A percentile compares a stretch with the other conserved stretches of the same genome.
Conservation (phyloP, 2,113 vertebrate genomes). For the Psittacula cyanocephala region DNA sequence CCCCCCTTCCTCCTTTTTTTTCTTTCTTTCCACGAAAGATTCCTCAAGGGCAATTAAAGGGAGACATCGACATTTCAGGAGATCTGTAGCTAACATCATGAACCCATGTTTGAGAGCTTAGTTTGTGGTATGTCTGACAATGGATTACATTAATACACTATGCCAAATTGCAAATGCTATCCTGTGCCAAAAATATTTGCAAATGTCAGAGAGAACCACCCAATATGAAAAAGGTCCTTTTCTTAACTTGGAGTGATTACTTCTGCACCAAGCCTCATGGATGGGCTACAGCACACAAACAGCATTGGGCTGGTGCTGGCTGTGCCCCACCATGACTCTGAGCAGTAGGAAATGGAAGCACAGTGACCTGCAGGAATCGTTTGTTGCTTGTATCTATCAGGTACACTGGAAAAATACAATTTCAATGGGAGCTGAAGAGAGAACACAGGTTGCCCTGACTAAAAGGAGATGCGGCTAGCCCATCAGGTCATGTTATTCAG, state of each 20-base stretch:
- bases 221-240: not conserved
- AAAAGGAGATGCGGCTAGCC: not conserved
- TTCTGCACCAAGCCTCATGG: not conserved
- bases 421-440: not conserved
- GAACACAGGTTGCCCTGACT: not conserved
- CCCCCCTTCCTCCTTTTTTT: too few species aligned
- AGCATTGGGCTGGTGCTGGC: not conserved
- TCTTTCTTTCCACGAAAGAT: not conserved
- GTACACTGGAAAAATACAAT: not conserved
- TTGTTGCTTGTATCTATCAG: not conserved
- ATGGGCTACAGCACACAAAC: not conserved
- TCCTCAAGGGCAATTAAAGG: not conserved
- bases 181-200: not conserved
- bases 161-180: not conserved
- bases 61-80: not conserved
- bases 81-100: not conserved
- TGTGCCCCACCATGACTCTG: not conserved
- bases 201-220: not conserved
- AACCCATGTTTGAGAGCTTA: not conserved
- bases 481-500: not conserved
- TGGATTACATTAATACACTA: not conserved
- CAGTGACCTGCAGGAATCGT: not conserved
- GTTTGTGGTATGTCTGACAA: not conserved
- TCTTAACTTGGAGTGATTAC: not conserved
- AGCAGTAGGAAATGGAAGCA: not conserved